These are phyloP conservation scores for Gambusia holbrooki DNA, from an alignment of 2,113 vertebrate species.

Conservation along the genomic window DNA sequence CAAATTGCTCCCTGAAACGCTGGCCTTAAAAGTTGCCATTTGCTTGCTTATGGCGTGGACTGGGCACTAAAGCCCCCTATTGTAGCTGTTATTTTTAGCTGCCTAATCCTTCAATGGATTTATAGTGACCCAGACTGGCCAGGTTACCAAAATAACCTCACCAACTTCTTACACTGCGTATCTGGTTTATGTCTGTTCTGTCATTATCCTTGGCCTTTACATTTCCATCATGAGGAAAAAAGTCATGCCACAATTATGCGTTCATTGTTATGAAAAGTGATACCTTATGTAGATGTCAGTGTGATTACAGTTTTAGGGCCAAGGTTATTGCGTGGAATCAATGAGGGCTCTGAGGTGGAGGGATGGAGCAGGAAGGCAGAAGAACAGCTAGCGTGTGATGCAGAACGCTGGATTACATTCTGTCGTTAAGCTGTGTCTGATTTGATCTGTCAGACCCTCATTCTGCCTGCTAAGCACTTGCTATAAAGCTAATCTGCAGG, in stretches of 20 bases:
- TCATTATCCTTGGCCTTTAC: constrained; percentile 57
- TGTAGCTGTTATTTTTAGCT: constrained; percentile 70
- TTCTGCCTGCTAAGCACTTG: constrained; percentile 19
- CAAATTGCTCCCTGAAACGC: constrained; percentile 70
- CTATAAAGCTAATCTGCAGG: constrained; percentile 46
- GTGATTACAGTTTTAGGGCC: constrained; percentile 9
- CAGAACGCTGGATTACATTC: neutral
- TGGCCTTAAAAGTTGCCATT: constrained; percentile 58
- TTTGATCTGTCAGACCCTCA: constrained; percentile 1
- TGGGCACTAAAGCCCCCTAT: constrained; percentile 55
- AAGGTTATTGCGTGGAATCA: constrained; percentile 21
- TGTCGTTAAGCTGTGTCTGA: neutral
- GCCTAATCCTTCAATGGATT: constrained; percentile 77
- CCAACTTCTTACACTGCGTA: constrained; percentile 23
- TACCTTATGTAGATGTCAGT: constrained; percentile 26
- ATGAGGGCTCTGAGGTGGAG: neutral
- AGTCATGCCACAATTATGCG: constrained; percentile 10
- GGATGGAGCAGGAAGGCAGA: neutral
- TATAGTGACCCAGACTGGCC: constrained; percentile 67
- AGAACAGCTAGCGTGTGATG: neutral
- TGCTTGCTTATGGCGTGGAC: constrained; percentile 74
- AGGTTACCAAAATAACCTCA: constrained; percentile 60
- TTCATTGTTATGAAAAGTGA: constrained; percentile 23
- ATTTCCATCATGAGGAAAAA: constrained; percentile 15
- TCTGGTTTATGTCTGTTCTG: constrained; percentile 65